Percentiles rank a stretch among this genome's conserved stretches.
Evolutionary conservation across 1,140 invertebrate genomes (phyloP).

Genomic region (Ridgeia piscesae): DNA sequence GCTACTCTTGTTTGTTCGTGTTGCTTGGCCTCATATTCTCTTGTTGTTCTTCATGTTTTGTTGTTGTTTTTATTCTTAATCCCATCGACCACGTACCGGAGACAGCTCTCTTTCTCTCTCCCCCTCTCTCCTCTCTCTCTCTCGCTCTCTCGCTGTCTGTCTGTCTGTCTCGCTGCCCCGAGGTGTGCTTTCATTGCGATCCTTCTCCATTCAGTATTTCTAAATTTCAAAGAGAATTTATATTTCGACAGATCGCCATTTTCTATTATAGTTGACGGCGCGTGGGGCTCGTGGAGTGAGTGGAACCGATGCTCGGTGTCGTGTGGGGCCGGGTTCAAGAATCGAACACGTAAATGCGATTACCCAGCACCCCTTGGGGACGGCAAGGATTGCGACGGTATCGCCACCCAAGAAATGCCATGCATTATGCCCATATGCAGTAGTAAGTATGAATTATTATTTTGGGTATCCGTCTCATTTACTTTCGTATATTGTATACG

Average conservation of each 20-base stretch:
- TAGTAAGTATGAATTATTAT: not conserved
- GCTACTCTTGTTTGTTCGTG: too few species aligned
- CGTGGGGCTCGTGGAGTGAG: conserved; percentile 33
- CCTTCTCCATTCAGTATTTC: too few species aligned
- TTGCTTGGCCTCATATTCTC: too few species aligned
- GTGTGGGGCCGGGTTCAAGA: conserved; percentile 34
- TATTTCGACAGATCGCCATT: not conserved
- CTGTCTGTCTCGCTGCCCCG: too few species aligned
- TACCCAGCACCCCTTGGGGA: conserved; percentile 14
- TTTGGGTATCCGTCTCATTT: not conserved
- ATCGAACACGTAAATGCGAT: conserved; percentile 33
- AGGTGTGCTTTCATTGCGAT: too few species aligned
- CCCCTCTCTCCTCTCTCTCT: too few species aligned
- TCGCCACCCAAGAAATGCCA: not conserved
- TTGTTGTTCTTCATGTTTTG: too few species aligned
- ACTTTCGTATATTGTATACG: not conserved
- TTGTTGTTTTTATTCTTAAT: too few species aligned
- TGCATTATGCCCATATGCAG: not conserved
- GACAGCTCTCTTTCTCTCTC: too few species aligned
- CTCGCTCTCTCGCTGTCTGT: too few species aligned
- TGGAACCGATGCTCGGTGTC: conserved; percentile 33
- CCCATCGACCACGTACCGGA: too few species aligned
- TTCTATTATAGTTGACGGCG: conserved; percentile 36
- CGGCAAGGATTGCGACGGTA: conserved; percentile 21
- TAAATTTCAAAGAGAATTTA: not conserved